Evolutionary conservation across 2,113 vertebrate genomes (phyloP).

Genomic region (Hipposideros armiger): DNA sequence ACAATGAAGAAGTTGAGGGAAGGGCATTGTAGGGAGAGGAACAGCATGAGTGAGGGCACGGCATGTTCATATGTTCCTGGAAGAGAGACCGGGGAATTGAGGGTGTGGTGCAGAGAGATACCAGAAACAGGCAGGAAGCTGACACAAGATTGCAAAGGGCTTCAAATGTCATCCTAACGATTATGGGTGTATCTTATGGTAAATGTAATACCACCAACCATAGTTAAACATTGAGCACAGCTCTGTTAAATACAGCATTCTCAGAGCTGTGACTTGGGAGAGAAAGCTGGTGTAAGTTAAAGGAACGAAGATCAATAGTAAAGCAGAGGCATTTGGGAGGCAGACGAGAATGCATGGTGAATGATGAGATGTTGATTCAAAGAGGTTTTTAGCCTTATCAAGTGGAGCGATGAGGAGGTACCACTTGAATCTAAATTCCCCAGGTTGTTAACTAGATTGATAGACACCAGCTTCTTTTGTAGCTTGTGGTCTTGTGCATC

Average conservation of each 20-base stretch:
- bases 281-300: neutral
- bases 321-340: neutral
- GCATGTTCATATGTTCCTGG: neutral
- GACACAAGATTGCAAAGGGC: neutral
- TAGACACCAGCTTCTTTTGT: neutral
- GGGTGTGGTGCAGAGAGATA: rapidly evolving
- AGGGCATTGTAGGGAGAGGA: rapidly evolving
- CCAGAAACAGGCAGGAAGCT: neutral
- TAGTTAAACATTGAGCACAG: neutral
- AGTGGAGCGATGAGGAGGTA: neutral
- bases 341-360: neutral
- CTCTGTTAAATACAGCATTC: neutral
- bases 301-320: too few relatives aligned
- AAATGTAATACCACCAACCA: neutral
- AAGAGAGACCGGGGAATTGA: neutral
- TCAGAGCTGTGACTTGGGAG: neutral
- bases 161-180: neutral
- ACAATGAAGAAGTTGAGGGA: neutral
- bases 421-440: neutral
- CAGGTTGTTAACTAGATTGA: neutral
- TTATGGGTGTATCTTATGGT: neutral
- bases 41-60: neutral
- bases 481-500: neutral
- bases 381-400: neutral
- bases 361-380: neutral